phyloP scores from a whole-genome alignment of 2,797 vertebrate species.

The Tympanoctomys barrerae region DNA sequence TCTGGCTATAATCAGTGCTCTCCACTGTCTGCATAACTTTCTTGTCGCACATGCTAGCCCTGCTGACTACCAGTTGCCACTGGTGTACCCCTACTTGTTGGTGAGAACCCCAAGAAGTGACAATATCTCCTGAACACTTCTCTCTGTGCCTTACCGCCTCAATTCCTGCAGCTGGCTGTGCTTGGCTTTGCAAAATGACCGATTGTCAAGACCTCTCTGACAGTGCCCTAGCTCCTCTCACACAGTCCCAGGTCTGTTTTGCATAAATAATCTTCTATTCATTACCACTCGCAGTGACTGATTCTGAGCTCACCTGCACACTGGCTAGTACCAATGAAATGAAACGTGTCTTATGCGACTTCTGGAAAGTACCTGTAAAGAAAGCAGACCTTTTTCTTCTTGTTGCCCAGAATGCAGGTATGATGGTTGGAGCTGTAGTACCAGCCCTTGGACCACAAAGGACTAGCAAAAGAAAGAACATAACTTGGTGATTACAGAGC shows the following conservation, averaged over 20 bases:
- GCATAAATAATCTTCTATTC: not conserved
- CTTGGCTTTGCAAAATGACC: not conserved
- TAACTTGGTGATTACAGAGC: not conserved
- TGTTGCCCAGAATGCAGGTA: not conserved
- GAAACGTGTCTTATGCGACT: not conserved
- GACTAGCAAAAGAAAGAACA: not conserved
- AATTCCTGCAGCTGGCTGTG: not conserved
- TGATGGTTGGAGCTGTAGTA: not conserved
- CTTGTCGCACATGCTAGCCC: not conserved
- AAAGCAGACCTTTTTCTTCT: not conserved
- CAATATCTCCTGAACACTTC: not conserved
- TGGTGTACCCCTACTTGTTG: not conserved
- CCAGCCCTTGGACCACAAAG: not conserved
- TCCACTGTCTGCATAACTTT: not conserved
- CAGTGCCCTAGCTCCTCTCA: not conserved
- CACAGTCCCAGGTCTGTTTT: not conserved
- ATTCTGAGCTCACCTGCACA: not conserved
- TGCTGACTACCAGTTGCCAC: not conserved
- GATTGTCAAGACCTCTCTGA: not conserved
- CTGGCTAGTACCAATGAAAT: not conserved
- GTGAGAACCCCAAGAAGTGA: not conserved
- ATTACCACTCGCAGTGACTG: not conserved
- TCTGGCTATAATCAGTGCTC: not conserved
- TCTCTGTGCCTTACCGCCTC: not conserved
- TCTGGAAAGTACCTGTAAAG: not conserved